Base-by-base conservation (phyloP, 2,797 vertebrate genomes). In the Crenichthys baileyi region DNA sequence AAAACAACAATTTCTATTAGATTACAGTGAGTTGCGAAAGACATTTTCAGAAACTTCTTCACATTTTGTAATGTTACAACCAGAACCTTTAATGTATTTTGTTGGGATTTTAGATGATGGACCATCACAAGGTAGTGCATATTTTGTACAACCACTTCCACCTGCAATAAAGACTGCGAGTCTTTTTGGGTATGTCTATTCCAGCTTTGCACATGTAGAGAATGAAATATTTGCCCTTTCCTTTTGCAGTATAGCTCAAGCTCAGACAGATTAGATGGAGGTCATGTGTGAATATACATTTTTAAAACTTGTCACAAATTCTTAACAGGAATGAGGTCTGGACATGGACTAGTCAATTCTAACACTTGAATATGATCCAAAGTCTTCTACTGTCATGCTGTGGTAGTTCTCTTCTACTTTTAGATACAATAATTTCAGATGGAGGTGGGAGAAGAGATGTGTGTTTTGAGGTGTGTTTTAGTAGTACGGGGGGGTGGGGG, bases 401-500 rank as follows among this genome's bases (percentile, higher is more conserved):
- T 36, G 31, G 31, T 3, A 36, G 31, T 36, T 3, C 31, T 36
- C 31, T 36, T 36, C 36, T 36, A 36, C 36, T 79, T 82, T 83
- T 60, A 79, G 67, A 79, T 50, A 53, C 76, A 79, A 72, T 77
- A 29, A 82, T 24, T 78, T 65, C 15, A 12, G 73, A 76, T 61
- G 58, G 56, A 60, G 56, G 56, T 13, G 0, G n/a, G 12, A 5
- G 55, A 81, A 41, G 75, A 68, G 58, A 36, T 36, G 63, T 71
- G 39, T 82, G 29, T 2, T 41, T 72, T 50, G 36, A 36, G 63
- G 63, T 71, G 39, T 82, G 29, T 2, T 36, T 72, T 50, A 81
- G 81, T 71, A 80, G 78, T 12, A 22, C 29, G 29, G 0, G 44
- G 44, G 9, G 6, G 9, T 3, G 36, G 36, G 36, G 31, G 29